Base-by-base conservation (phyloP, 2,888 invertebrate species). In the Reticulitermes lucifugus region DNA sequence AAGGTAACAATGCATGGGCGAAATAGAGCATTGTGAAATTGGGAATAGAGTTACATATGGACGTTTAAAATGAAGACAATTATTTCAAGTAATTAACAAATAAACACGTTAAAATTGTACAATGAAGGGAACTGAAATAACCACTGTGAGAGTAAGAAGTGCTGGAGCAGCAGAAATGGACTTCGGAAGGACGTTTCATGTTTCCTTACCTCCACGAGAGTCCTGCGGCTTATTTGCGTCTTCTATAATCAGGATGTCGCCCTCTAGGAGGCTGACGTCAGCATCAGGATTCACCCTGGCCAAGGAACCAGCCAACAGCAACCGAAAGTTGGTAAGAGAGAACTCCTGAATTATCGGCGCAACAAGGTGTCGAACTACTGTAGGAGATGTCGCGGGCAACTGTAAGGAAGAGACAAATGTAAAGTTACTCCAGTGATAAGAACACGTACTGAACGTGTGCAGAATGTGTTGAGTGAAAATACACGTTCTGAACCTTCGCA, bases 211-310 rank as follows among this genome's bases (percentile, higher is more conserved):
- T 89, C 91, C 93, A 81, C 92, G 91, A 82, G 93, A 92, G 88
- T 94, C 93, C 91, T 92, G 93, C 86, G 91, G 75, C 12, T 91
- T 90, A 0, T 93, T 93, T 86, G 93, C 92, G 87, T 93, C 93
- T 89, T 94, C 94, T 85, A 94, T 92, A 43, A 94, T 92, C 73
- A 94, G 89, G n/a, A 94, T 93, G 89, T 94, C 94, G 14, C 94
- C 94, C 89, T 94, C 93, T 71, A 94, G 89, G 3, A 93, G 91
- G 9, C 91, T 89, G 4, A 94, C 94, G 77, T 92, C 92, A 4
- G 94, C 93, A 84, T 92, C 91, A 0, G 93, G 92, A 87, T 94
- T 94, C 73, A 94, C 93, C 60, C 93, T 93, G 46, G 94, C 94
- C 88, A 93, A 92, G 12, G 93, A 94, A 0, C 94, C 94, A 70